Evolutionary conservation across 1,140 invertebrate genomes (phyloP).

Genomic region (Halyomorpha halys): DNA sequence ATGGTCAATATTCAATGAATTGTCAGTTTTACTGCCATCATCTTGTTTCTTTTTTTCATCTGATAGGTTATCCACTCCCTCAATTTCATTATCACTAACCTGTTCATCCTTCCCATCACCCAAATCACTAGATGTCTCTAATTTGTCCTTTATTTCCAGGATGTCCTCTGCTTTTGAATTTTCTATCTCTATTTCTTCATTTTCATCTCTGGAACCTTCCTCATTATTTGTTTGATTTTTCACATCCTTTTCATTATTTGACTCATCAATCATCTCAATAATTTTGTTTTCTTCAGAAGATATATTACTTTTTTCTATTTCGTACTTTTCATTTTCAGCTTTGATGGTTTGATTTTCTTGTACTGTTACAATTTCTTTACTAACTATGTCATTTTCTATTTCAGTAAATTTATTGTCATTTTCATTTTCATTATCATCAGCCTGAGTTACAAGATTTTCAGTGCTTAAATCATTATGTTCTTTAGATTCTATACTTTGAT

Average conservation of each 20-base stretch:
- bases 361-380: conserved; percentile 4
- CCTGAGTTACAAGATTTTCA: background rate
- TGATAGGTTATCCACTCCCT: conserved; percentile 1
- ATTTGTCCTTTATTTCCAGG: conserved; percentile 35
- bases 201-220: conserved; percentile 18
- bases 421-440: conserved; percentile 5
- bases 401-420: conserved; percentile 1
- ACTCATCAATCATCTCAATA: background rate
- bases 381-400: conserved; percentile 5
- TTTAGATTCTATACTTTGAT: conserved; percentile 10
- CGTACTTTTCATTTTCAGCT: background rate
- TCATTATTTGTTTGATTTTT: conserved; percentile 15
- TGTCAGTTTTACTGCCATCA: conserved; percentile 24
- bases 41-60: conserved; percentile 24
- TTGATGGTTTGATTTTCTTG: background rate
- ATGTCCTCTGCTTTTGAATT: conserved; percentile 37
- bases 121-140: conserved; percentile 19
- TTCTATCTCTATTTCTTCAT: conserved; percentile 32
- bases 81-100: conserved; percentile 20
- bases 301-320: background rate
- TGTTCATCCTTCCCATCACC: too few relatives aligned
- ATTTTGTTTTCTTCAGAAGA: conserved; percentile 12
- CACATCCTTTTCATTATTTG: conserved; percentile 10
- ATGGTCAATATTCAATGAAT: conserved; percentile 19
- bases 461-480: conserved; percentile 11